Evolutionary conservation across 2,888 invertebrate genomes (phyloP).

Genomic region (Mythimna vitellina): DNA sequence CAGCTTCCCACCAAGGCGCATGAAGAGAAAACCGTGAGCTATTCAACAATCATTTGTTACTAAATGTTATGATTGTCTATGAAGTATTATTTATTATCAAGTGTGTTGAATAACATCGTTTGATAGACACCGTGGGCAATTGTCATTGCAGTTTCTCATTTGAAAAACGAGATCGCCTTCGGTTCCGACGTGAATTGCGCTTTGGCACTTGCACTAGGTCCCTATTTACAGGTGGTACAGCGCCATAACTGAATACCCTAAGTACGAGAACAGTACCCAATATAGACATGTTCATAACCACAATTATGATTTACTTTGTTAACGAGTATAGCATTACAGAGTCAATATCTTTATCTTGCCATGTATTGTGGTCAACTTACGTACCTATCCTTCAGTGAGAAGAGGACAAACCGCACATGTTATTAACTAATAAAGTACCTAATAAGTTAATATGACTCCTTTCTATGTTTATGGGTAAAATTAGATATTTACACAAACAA

Average conservation of each 20-base stretch:
- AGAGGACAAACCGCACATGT: background rate
- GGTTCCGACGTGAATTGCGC: too few relatives aligned
- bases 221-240: background rate
- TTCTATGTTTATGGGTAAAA: background rate
- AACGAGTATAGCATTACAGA: slow-evolving; percentile 26
- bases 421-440: background rate
- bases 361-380: slow-evolving; percentile 28
- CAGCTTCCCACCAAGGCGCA: too few relatives aligned
- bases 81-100: too few relatives aligned
- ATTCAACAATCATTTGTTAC: too few relatives aligned
- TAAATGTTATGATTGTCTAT: too few relatives aligned
- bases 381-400: slow-evolving; percentile 7
- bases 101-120: too few relatives aligned
- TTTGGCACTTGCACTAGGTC: background rate
- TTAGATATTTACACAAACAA: background rate
- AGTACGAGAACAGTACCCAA: slow-evolving; percentile 7
- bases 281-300: slow-evolving; percentile 22
- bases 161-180: too few relatives aligned
- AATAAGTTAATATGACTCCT: background rate
- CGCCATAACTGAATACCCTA: background rate
- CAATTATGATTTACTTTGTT: background rate
- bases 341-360: slow-evolving; percentile 9
- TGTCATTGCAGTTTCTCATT: too few relatives aligned
- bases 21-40: too few relatives aligned
- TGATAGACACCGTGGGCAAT: too few relatives aligned